A percentile compares a stretch with the other conserved stretches of the same genome.
phyloP scores from a whole-genome alignment of 2,888 invertebrate genomes.

The Cactoblastis cactorum region DNA sequence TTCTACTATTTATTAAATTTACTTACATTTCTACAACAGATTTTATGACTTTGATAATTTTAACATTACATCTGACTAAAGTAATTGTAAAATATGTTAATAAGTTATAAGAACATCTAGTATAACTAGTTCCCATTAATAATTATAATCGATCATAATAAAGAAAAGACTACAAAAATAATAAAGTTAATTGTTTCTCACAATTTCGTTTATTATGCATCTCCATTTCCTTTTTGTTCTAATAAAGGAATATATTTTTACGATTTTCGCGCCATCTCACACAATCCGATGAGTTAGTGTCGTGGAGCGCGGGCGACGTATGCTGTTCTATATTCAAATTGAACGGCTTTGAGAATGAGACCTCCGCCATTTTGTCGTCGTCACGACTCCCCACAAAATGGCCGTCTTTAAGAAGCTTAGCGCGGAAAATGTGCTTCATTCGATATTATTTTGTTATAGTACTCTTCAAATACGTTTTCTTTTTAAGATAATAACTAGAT shows the following conservation, averaged over 20 bases:
- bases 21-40: too few species aligned
- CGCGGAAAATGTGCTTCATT: constrained; percentile 44
- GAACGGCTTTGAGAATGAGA: constrained; percentile 58
- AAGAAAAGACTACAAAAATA: too few species aligned
- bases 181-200: not conserved
- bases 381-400: constrained; percentile 56
- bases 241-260: constrained; percentile 72
- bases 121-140: too few species aligned
- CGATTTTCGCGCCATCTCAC: constrained; percentile 70
- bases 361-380: constrained; percentile 72
- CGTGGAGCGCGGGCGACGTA: constrained; percentile 71
- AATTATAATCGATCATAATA: too few species aligned
- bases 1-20: too few species aligned
- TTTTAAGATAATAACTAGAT: constrained; percentile 16
- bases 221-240: constrained; percentile 38
- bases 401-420: constrained; percentile 58
- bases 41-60: too few species aligned
- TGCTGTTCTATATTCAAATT: constrained; percentile 79
- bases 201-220: constrained; percentile 9
- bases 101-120: too few species aligned
- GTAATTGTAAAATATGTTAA: too few species aligned
- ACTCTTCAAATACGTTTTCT: constrained; percentile 39
- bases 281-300: constrained; percentile 77
- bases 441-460: constrained; percentile 42
- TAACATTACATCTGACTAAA: too few species aligned